Evolutionary conservation across 2,113 vertebrate species (phyloP), one percentile per base, ranked within the genome.

Genomic region (Archilochus colubris): DNA sequence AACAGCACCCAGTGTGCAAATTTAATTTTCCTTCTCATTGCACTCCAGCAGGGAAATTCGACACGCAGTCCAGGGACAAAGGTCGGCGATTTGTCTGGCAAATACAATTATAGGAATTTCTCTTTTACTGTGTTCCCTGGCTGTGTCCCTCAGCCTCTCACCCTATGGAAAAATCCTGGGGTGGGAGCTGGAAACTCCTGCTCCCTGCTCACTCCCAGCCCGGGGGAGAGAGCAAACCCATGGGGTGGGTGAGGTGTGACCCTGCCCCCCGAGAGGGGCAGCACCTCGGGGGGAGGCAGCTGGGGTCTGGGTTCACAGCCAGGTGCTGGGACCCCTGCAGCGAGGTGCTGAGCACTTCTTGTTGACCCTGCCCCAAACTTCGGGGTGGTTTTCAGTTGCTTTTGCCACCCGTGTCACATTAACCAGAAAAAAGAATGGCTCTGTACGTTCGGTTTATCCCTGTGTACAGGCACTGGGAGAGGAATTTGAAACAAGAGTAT

Each of bases 321-420:
- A 40, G 40, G 40, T 40, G 40, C 40, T 40, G 40, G 40, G 40
- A 40, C 40, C 40, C 40, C 40, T 40, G 40, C 40, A 40, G 74
- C 70, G 55, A 91, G 90, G 80, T 46, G 50, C 87, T 61, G 76
- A 81, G 95, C 78, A 51, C 83, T 93, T 83, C 73, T 80, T 67
- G 30, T 88, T 30, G 9, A 88, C 54, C 78, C 88, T 36, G 31
- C 84, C 94, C 84, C 50, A 59, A 95, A 96, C 87, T 94, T 93
- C 0, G 12, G 46, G 43, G 69, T 81, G 79, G 69, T 92, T 95
- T 94, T 95, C 97, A 90, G 59, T 66, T 50, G 63, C 67, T 93
- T 82, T 59, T 48, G 85, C 54, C 64, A 31, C 53, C 7, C n/a
- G 43, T 53, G 83, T 50, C 54, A 73, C 40, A 30, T 86, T 74